Evolutionary conservation across 1,140 invertebrate species (phyloP), one percentile per base, ranked within the genome.

Genomic region (Orchestia grillus): DNA sequence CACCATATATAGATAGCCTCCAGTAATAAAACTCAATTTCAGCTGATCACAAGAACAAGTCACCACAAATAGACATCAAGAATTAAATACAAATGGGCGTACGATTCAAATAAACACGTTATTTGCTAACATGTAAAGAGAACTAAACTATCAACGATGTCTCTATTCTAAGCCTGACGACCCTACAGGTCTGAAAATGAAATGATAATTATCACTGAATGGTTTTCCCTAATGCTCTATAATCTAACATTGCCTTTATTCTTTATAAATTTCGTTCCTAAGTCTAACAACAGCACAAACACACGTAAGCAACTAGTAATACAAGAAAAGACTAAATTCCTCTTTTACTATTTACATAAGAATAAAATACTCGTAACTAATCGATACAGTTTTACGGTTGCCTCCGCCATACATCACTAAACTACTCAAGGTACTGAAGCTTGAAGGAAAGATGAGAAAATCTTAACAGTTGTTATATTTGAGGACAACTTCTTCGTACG

Each of bases 401-500:
- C 4, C 88, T 90, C 41, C 36, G 28, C 88, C 36, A 90, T 90
- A 90, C 42, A 90, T 42, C 41, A 90, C 28, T 90, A 90, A 90
- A 44, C 88, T 90, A 94, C 44, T 94, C 92, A 94, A 94, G 92
- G 92, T 94, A 94, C 92, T 45, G 92, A 94, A 94, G 92, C 92
- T 44, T 45, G 19, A 94, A 40, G 44, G 41, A 47, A 16, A 94
- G 40, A 47, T 6, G 4, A 40, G 40, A 44, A 40, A 47, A 19
- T n/a, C 23, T 94, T 92, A 15, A 8, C 41, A 94, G 44, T 40
- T 16, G 43, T 42, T 42, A 40, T 47, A 44, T 44, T 94, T 94
- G 44, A 94, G 44, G 40, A 94, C 44, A 8, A 47, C 92, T n/a
- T 94, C 92, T 40, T 94, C 96, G 87, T 97, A 97, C 40, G 96